These are phyloP conservation scores for Pimephales promelas DNA, from an alignment of 2,113 vertebrate genomes.

Conservation along the genomic window DNA sequence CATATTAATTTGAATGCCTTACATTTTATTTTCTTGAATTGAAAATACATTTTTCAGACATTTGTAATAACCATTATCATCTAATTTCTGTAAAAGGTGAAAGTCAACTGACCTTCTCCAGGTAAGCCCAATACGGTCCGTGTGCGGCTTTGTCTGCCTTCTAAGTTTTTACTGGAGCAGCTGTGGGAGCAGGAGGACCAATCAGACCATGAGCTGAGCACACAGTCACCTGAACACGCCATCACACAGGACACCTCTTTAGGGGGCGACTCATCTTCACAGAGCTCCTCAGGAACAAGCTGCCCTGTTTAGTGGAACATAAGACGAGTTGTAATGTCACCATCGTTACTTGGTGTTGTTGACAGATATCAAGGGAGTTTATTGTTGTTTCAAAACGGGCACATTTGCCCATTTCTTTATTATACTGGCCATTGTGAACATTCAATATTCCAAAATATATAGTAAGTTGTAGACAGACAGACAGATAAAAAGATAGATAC, in stretches of 20 bases:
- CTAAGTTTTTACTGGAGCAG: constrained; percentile 84
- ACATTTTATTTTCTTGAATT: neutral
- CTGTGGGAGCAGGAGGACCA: constrained; percentile 93
- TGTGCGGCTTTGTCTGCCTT: constrained; percentile 87
- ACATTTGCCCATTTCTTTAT: neutral
- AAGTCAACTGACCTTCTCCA: constrained; percentile 79
- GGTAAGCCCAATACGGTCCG: constrained; percentile 86
- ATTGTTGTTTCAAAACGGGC: neutral
- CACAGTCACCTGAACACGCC: constrained; percentile 86
- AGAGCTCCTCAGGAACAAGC: constrained; percentile 75
- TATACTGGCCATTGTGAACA: neutral
- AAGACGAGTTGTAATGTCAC: neutral
- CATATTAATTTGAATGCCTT: neutral
- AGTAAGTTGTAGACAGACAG: neutral
- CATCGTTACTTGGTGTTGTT: neutral
- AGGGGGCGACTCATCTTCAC: constrained; percentile 73
- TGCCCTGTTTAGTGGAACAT: constrained; percentile 73
- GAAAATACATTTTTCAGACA: neutral
- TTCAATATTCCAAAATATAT: neutral
- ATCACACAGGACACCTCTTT: constrained; percentile 78
- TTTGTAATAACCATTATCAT: neutral
- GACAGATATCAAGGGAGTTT: neutral
- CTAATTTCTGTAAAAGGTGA: neutral
- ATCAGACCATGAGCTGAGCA: constrained; percentile 83
- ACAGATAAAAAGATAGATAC: too few species aligned